Conservation (phyloP, 2,113 vertebrate genomes). For the Elachura formosa region DNA sequence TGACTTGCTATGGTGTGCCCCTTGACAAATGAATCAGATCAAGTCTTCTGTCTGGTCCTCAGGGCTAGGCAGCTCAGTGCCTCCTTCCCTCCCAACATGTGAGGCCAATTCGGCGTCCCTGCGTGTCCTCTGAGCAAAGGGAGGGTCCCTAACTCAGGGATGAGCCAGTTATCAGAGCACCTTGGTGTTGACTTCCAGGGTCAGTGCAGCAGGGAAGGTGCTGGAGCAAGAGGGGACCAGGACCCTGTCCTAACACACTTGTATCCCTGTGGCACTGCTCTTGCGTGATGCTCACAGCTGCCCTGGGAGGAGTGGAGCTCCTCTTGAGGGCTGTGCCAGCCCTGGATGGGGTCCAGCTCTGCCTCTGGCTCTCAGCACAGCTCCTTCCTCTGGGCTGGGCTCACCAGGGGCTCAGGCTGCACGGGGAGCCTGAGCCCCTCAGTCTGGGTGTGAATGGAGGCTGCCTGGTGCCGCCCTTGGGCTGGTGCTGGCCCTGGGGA, state of each 20-base stretch:
- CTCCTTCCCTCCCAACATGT: accelerated
- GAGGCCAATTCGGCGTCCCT: accelerated
- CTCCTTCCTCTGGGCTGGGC: not conserved
- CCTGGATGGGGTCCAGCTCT: not conserved
- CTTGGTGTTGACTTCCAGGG: not conserved
- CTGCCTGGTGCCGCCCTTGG: not conserved
- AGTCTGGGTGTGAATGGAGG: constrained; percentile 17
- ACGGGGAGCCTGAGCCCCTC: accelerated
- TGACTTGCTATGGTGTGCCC: not conserved
- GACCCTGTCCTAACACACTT: accelerated
- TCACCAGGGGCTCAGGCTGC: accelerated
- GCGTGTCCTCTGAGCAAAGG: accelerated
- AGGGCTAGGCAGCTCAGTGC: not conserved
- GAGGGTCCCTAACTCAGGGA: not conserved
- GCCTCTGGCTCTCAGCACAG: not conserved
- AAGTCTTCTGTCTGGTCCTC: not conserved
- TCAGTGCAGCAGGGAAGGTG: not conserved
- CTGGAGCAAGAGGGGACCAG: not conserved
- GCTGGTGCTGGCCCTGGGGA: not conserved
- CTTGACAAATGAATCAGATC: not conserved
- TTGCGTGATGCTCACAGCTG: accelerated
- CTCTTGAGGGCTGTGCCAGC: not conserved
- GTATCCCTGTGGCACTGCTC: accelerated
- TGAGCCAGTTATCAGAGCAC: not conserved
- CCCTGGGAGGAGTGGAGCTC: not conserved